Evolutionary conservation across 2,888 invertebrate genomes (phyloP).

Genomic region (Brenthis hecate): DNA sequence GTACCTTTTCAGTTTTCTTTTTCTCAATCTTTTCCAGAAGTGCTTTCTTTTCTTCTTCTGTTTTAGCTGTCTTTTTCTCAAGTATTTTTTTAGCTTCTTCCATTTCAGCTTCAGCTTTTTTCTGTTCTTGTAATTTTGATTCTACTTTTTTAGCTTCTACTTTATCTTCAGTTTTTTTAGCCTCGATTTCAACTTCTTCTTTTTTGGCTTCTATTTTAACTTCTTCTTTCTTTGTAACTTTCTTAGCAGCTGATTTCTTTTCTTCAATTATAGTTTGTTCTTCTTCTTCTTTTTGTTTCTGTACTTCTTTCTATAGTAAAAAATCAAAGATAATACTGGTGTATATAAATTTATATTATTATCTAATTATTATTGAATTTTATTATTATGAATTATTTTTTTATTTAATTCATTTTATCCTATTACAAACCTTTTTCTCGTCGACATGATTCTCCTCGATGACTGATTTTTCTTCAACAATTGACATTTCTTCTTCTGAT

Average conservation of each 20-base stretch:
- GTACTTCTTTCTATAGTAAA: slow-evolving; percentile 35
- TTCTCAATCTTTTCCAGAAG: slow-evolving; percentile 79
- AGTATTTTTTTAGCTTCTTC: slow-evolving; percentile 76
- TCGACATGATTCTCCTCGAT: slow-evolving; percentile 79
- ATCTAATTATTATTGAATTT: neutral
- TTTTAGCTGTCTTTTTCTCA: slow-evolving; percentile 75
- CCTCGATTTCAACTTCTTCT: slow-evolving; percentile 57
- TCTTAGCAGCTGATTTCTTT: slow-evolving; percentile 62
- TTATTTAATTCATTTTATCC: neutral
- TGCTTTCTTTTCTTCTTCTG: slow-evolving; percentile 77
- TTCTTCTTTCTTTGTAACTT: slow-evolving; percentile 66
- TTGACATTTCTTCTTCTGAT: slow-evolving; percentile 78
- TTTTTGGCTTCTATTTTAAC: slow-evolving; percentile 54
- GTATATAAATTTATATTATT: neutral
- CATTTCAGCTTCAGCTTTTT: slow-evolving; percentile 67
- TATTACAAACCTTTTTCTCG: slow-evolving; percentile 61
- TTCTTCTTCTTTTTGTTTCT: slow-evolving; percentile 38
- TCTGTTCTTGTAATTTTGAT: slow-evolving; percentile 62
- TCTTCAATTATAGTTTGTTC: slow-evolving; percentile 35
- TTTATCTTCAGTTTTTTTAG: slow-evolving; percentile 55
- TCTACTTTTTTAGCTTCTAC: slow-evolving; percentile 63
- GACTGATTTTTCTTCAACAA: slow-evolving; percentile 76
- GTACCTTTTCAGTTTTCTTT: slow-evolving; percentile 75
- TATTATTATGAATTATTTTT: neutral
- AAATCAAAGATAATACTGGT: neutral